A percentile compares a stretch with the other conserved stretches of the same genome.
These are phyloP conservation scores for Ectemnius continuus DNA, from an alignment of 2,888 invertebrate species.

Conservation along the genomic window DNA sequence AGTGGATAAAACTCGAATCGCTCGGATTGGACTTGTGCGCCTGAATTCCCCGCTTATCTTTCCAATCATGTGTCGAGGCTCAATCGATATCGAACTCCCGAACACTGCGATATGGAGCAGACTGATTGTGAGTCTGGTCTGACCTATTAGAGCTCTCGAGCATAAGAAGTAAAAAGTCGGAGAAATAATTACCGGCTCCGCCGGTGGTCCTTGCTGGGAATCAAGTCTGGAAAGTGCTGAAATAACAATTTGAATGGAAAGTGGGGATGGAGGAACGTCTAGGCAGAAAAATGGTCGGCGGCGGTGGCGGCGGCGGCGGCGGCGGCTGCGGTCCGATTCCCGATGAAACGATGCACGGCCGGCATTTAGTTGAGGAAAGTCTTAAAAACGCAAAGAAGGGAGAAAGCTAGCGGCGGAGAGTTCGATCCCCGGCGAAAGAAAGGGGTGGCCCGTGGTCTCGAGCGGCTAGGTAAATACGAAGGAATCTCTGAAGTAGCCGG, in stretches of 20 bases:
- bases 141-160: no score
- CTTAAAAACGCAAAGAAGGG: constrained; percentile 40
- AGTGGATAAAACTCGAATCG: constrained; percentile 29
- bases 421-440: constrained; percentile 32
- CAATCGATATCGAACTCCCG: no score
- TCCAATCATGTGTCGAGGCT: no score
- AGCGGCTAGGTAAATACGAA: constrained; percentile 28
- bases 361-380: constrained; percentile 19
- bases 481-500: constrained; percentile 41
- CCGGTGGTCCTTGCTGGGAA: no score
- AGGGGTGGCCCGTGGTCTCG: not conserved
- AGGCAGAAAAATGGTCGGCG: not conserved
- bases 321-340: constrained; percentile 26
- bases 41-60: no score
- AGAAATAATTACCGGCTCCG: no score
- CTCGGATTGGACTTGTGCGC: not conserved
- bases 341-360: constrained; percentile 37
- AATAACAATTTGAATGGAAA: not conserved
- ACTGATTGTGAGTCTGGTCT: no score
- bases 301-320: not conserved
- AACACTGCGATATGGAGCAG: no score
- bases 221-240: no score
- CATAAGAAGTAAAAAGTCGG: no score
- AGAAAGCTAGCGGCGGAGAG: not conserved
- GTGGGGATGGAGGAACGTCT: not conserved